These are phyloP conservation scores for Dermatemys mawii DNA, from an alignment of 2,113 vertebrate species.

Conservation along the genomic window DNA sequence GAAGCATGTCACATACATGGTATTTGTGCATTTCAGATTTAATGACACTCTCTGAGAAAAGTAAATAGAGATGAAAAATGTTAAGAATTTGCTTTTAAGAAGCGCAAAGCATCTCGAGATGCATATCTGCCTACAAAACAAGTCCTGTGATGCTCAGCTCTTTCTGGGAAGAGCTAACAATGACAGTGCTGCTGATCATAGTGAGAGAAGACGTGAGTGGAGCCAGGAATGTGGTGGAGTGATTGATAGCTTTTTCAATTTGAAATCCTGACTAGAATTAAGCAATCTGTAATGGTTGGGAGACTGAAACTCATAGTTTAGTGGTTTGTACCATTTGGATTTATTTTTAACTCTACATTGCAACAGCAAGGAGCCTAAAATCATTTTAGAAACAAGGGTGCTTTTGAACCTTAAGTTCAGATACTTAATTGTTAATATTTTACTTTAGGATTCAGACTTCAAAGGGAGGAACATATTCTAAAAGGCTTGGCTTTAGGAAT, in stretches of 20 bases:
- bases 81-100: neutral
- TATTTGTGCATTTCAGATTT: neutral
- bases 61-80: neutral
- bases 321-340: neutral
- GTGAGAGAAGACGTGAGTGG: neutral
- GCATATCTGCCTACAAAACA: neutral
- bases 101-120: neutral
- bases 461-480: conserved; percentile 58
- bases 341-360: neutral
- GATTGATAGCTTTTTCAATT: neutral
- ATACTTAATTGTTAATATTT: conserved; percentile 45
- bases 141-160: neutral
- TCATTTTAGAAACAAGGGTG: neutral
- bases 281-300: neutral
- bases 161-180: neutral
- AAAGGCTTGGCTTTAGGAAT: conserved; percentile 6
- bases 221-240: neutral
- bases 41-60: neutral
- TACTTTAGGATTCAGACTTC: conserved; percentile 53
- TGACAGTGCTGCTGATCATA: neutral
- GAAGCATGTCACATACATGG: neutral
- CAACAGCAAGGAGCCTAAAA: neutral
- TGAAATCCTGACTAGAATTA: neutral
- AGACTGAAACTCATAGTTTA: neutral
- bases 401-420: conserved; percentile 66